Evolutionary conservation across 2,113 vertebrate species (phyloP).

Genomic region (Siniperca knerii): DNA sequence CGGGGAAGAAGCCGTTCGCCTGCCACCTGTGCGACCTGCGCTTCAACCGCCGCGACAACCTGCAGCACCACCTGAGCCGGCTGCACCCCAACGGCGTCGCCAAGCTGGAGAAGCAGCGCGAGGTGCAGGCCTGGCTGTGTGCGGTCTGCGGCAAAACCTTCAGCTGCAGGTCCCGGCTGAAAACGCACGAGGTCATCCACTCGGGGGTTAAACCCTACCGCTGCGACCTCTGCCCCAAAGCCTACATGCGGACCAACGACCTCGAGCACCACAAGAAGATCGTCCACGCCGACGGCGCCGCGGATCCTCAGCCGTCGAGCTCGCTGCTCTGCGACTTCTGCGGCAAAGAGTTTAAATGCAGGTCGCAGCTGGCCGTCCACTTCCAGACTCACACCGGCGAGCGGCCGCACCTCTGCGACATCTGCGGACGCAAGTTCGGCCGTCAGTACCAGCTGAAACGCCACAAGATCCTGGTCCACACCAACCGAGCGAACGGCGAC

Average conservation of each 20-base stretch:
- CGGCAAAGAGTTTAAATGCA: constrained; percentile 71
- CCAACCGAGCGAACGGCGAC: accelerated
- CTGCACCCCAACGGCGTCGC: constrained; percentile 61
- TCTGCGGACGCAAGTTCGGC: constrained; percentile 75
- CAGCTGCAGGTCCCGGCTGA: constrained; percentile 69
- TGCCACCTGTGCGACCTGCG: constrained; percentile 72
- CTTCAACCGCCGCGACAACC: constrained; percentile 78
- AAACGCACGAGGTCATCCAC: constrained; percentile 75
- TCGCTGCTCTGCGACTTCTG: constrained; percentile 75
- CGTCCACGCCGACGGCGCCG: constrained; percentile 44
- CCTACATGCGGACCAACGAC: constrained; percentile 78
- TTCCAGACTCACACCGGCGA: constrained; percentile 72
- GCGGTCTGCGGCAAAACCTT: constrained; percentile 75
- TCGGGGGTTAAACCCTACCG: constrained; percentile 70
- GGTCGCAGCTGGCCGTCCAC: constrained; percentile 72
- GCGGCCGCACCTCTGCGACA: constrained; percentile 75
- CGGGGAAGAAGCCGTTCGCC: constrained; percentile 69
- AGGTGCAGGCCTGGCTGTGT: constrained; percentile 64
- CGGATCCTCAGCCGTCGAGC: not conserved
- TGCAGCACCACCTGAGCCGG: constrained; percentile 69
- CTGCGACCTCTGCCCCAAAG: constrained; percentile 75
- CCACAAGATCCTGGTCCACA: constrained; percentile 69
- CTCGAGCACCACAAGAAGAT: constrained; percentile 72
- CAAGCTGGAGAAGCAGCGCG: constrained; percentile 41
- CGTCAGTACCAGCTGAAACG: constrained; percentile 72